These are phyloP conservation scores for Turritopsis rubra DNA, from an alignment of 30 jellyfish, hydroid and myxozoan species.

Conservation along the genomic window DNA sequence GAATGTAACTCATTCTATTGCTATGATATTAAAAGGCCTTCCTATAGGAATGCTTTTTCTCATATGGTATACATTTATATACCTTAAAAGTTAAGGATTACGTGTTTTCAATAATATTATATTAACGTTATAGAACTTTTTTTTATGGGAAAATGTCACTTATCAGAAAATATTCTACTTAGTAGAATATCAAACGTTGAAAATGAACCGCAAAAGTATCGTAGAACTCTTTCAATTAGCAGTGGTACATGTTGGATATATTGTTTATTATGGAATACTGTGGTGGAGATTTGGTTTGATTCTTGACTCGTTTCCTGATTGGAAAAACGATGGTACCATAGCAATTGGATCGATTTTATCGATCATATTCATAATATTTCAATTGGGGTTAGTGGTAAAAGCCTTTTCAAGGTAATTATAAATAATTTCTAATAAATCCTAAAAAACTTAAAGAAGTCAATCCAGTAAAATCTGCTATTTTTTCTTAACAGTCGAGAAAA, in stretches of 20 bases:
- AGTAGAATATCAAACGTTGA: neutral
- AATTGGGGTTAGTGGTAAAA: neutral
- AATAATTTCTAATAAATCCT: too few species aligned
- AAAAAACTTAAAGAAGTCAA: too few species aligned
- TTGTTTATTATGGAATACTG: neutral
- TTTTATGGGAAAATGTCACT: neutral
- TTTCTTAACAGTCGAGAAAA: neutral
- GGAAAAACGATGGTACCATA: neutral
- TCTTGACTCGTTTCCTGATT: neutral
- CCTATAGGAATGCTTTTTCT: neutral
- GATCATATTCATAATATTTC: neutral
- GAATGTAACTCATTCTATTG: neutral
- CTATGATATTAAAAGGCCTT: neutral
- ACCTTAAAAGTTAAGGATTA: neutral
- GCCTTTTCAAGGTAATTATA: neutral
- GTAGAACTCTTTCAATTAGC: neutral
- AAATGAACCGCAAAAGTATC: neutral
- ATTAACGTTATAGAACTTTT: neutral
- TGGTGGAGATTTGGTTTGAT: conserved; percentile 13
- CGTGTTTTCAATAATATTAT: neutral
- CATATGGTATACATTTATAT: neutral
- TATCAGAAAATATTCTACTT: neutral
- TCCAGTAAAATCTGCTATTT: neutral
- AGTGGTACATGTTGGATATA: neutral
- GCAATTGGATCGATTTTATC: neutral